Conservation (phyloP, 2,888 invertebrate genomes). For the Holacanthella duospinosa region DNA sequence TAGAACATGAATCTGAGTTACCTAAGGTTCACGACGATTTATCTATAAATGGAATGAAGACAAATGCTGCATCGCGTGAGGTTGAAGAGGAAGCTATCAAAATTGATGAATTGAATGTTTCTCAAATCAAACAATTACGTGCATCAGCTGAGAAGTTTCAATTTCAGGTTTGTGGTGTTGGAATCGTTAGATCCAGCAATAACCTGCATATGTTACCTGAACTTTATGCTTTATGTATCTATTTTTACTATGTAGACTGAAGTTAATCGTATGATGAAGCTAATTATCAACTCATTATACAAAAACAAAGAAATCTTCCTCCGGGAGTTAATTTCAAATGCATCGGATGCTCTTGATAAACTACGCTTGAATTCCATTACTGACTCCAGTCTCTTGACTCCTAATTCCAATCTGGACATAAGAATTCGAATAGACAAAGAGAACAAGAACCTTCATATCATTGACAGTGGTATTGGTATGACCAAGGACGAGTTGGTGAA, state of each 20-base stretch:
- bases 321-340: constrained; percentile 96
- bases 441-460: constrained; percentile 78
- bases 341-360: constrained; percentile 97
- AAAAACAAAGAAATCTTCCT: constrained; percentile 98
- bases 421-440: constrained; percentile 86
- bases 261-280: constrained; percentile 99
- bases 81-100: constrained; percentile 95
- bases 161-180: constrained; percentile 44
- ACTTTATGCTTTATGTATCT: too few relatives aligned
- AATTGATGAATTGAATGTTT: constrained; percentile 85
- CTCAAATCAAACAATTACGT: constrained; percentile 81
- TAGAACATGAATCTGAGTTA: constrained; percentile 43
- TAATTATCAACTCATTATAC: constrained; percentile 98
- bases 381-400: constrained; percentile 63
- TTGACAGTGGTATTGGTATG: constrained; percentile 97
- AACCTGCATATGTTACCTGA: too few relatives aligned
- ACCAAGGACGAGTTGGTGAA: constrained; percentile 82
- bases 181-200: too few relatives aligned
- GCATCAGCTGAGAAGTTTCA: constrained; percentile 77
- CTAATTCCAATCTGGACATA: constrained; percentile 72
- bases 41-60: neutral
- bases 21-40: constrained; percentile 65
- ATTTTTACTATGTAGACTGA: too few relatives aligned
- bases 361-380: constrained; percentile 88
- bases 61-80: constrained; percentile 72